Conservation (phyloP, 2,113 vertebrate species). For the Pungitius pungitius region DNA sequence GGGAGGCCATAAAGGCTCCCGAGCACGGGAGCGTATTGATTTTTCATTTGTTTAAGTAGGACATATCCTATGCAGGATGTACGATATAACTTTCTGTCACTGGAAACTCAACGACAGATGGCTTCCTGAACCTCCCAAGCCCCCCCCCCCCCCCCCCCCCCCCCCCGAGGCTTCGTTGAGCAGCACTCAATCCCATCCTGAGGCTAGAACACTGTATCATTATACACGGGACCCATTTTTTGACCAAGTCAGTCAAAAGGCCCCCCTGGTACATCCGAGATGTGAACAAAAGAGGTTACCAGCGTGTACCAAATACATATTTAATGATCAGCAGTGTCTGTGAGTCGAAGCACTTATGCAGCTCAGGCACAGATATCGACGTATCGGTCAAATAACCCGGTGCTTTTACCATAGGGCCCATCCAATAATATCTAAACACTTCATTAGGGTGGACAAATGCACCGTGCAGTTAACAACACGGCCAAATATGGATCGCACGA, state of each 20-base stretch:
- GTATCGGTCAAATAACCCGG: slow-evolving; percentile 24
- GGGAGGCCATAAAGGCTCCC: slow-evolving; percentile 51
- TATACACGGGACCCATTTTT: not conserved
- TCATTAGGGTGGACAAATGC: slow-evolving; percentile 43
- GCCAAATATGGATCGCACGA: not conserved
- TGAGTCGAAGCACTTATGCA: slow-evolving; percentile 1
- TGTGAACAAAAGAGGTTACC: slow-evolving; percentile 4
- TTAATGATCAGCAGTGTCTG: slow-evolving; percentile 23
- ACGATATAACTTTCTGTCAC: slow-evolving; percentile 32
- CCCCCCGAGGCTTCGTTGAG: slow-evolving; percentile 19
- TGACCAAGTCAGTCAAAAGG: not conserved
- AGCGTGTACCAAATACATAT: slow-evolving; percentile 14
- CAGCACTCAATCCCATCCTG: slow-evolving; percentile 27
- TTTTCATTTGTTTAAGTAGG: slow-evolving; percentile 69
- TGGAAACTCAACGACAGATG: slow-evolving; percentile 24
- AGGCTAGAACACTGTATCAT: not conserved
- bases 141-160: no score
- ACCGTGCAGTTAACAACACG: slow-evolving; percentile 14
- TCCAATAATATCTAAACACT: slow-evolving; percentile 46
- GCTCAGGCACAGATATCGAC: slow-evolving; percentile 40
- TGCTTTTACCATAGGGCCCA: slow-evolving; percentile 30
- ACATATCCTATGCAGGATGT: slow-evolving; percentile 57
- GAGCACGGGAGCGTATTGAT: slow-evolving; percentile 66
- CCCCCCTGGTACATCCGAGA: slow-evolving; percentile 15
- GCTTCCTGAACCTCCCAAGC: slow-evolving; percentile 40